Evolutionary conservation across 2,888 invertebrate genomes (phyloP), one percentile per base, ranked within the genome.

Genomic region (Notodonta ziczac): DNA sequence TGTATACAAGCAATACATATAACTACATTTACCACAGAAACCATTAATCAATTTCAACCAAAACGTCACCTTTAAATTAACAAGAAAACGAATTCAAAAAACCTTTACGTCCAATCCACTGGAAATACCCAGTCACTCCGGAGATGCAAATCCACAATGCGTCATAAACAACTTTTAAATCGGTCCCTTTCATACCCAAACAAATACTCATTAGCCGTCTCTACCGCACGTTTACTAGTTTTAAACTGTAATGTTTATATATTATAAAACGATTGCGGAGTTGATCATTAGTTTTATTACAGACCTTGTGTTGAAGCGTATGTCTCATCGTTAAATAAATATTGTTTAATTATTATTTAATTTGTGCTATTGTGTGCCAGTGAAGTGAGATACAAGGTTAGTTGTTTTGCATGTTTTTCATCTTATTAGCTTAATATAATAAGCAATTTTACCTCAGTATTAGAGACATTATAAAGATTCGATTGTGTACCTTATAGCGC

Each of bases 151-250:
- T 5, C 5, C 13, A 46, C 5, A 46, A 5, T 46, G 46, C 46
- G 46, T 46, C 46, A 46, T 10, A 5, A 46, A 46, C n/a, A 46
- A 4, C 4, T 46, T 46, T 46, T 46, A n/a, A n/a, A n/a, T n/a
- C 10, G 1, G 13, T 46, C 46, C n/a, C 46, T 46, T 46, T 46
- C 12, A 9, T 12, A 44, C 24, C 44, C 12, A 5, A 4, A 5
- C 10, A 12, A 12, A 44, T 12, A 3, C 12, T 44, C 13, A 44
- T 44, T 13, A 9, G 1, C 12, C 44, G 44, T 44, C 44, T 44
- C 44, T 44, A 44, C 12, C 46, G n/a, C n/a, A 46, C 46, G 46
- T 46, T 46, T n/a, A 46, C n/a, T 46, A 46, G 46, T n/a, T n/a
- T n/a, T 6, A 6, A 46, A n/a, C 10, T 10, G n/a, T 46, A 10